Evolutionary conservation across 2,888 invertebrate species (phyloP).

Genomic region (Eudemis profundana): DNA sequence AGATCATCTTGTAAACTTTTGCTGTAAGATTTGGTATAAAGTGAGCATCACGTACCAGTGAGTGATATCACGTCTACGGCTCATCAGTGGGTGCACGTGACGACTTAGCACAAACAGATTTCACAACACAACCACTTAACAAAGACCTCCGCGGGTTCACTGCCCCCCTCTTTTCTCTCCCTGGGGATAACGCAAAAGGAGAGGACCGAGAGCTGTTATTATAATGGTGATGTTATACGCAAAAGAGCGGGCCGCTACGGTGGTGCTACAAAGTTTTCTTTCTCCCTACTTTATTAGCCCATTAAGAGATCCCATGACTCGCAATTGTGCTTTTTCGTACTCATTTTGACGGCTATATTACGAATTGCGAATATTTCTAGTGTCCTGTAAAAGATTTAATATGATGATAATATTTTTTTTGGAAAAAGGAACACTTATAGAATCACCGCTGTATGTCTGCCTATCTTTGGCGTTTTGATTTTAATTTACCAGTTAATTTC

Average conservation of each 20-base stretch:
- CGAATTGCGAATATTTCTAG: conserved; percentile 66
- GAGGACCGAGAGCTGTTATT: conserved; percentile 59
- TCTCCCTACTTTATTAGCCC: conserved; percentile 80
- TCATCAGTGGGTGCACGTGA: conserved; percentile 84
- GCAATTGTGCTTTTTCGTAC: conserved; percentile 72
- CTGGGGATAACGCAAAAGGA: conserved; percentile 52
- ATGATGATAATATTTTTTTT: not conserved
- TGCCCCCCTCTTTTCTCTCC: conserved; percentile 48
- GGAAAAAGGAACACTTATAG: too few relatives aligned
- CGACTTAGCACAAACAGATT: conserved; percentile 84
- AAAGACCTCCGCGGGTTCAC: conserved; percentile 57
- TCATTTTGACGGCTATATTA: conserved; percentile 72
- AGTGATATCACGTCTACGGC: conserved; percentile 84
- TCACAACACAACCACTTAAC: conserved; percentile 71
- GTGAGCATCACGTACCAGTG: conserved; percentile 79
- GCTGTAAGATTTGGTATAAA: conserved; percentile 74
- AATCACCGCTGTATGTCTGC: not conserved
- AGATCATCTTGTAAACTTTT: conserved; percentile 57
- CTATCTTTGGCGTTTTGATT: not conserved
- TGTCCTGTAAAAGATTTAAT: conserved; percentile 20
- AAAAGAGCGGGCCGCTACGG: conserved; percentile 72
- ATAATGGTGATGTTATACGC: conserved; percentile 76
- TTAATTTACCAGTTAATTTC: not conserved
- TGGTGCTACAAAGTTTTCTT: conserved; percentile 76
- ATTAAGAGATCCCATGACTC: conserved; percentile 81